Evolutionary conservation across 2,113 vertebrate genomes (phyloP), one percentile per base, ranked within the genome.

Genomic region (Sinocyclocheilus rhinocerous): DNA sequence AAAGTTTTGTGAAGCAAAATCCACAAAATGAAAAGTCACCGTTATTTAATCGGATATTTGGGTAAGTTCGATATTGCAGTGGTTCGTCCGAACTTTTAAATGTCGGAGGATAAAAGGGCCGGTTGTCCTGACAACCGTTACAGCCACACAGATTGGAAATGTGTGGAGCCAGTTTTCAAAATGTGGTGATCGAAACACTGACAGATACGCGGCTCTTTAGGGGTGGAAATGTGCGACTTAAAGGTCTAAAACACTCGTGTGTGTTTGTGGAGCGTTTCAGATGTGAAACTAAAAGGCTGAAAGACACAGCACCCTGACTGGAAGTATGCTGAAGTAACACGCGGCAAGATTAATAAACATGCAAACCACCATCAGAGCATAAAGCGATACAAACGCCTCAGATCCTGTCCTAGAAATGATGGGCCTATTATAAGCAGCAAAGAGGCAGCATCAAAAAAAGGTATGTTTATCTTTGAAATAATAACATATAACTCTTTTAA

Each of bases 211-310:
- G 24, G 85, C 85, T 87, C 76, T 78, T 86, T 39, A 48, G 15
- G 61, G 70, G 57, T 90, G 90, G 94, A 96, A 96, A 96, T 96
- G 95, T 96, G 90, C 89, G 93, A 96, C 94, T 82, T 85, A 76
- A 16, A 83, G 84, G 89, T 92, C 57, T 87, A 52, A 92, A 92
- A 91, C 81, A 75, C 45, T 26, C 84, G 72, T 81, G 88, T 81
- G 88, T 87, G 24, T 78, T 6, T 29, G 39, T 0, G 50, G 87
- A 88, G 84, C 6, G 33, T 83, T 86, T 84, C 65, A 83, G 83
- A 87, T 29, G 13, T 93, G 92, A 94, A 93, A 95, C 93, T 89
- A 90, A 86, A 75, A 86, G 85, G 82, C 89, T 87, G 84, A 90
- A 85, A 91, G 90, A 83, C 80, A 88, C 57, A 87, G 78, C 83